Evolutionary conservation across 2,113 vertebrate genomes (phyloP).

Genomic region (Otus sunia): DNA sequence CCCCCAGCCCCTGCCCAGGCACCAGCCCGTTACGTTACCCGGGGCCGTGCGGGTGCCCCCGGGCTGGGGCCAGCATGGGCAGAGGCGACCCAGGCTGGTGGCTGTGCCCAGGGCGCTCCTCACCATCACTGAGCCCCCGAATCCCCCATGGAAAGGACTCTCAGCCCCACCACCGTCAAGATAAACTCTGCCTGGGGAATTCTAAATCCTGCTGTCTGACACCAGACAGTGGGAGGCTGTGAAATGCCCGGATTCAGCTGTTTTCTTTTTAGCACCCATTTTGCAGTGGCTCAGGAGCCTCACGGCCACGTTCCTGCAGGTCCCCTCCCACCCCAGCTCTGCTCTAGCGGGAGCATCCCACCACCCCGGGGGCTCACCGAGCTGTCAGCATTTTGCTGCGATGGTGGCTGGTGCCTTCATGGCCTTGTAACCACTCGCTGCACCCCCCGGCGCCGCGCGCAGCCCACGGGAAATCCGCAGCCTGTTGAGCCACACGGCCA

Average conservation of each 20-base stretch:
- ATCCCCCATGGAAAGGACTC: accelerated
- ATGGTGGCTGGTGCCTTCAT: accelerated
- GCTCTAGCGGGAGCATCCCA: accelerated
- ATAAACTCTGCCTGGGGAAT: accelerated
- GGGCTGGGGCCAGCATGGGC: accelerated
- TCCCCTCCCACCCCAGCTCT: accelerated
- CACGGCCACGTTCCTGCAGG: accelerated
- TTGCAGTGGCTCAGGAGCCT: background rate
- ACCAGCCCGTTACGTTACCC: too few relatives aligned
- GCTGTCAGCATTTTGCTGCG: background rate
- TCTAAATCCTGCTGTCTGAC: accelerated
- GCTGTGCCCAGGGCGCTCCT: background rate
- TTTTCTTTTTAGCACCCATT: accelerated
- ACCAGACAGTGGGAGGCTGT: accelerated
- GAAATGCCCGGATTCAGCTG: accelerated
- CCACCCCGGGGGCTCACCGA: background rate
- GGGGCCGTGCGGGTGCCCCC: too few relatives aligned
- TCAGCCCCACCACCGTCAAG: accelerated
- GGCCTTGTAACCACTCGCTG: background rate
- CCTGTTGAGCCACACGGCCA: too few relatives aligned
- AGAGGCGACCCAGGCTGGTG: accelerated
- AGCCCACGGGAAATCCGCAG: too few relatives aligned
- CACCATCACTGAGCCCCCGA: accelerated
- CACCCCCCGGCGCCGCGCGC: background rate
- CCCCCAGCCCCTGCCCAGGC: accelerated